These are phyloP conservation scores for Cephalotes varians DNA, from an alignment of 2,888 invertebrate species.

Conservation along the genomic window DNA sequence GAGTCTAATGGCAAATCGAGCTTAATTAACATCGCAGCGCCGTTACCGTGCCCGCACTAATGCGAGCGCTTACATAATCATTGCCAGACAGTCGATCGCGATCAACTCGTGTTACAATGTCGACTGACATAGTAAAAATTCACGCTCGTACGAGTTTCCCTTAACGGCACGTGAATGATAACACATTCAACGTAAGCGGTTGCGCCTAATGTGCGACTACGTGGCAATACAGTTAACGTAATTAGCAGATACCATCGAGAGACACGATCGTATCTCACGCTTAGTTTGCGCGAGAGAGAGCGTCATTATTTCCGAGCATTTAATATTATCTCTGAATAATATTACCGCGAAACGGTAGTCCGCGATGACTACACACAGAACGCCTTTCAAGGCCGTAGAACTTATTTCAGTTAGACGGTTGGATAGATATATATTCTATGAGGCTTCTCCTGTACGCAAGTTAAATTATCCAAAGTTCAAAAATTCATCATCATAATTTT, in stretches of 20 bases:
- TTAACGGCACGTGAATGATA: conserved; percentile 49
- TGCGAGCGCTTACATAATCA: conserved; percentile 22
- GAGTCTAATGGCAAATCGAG: conserved; percentile 15
- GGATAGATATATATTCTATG: background rate
- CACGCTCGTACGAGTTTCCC: conserved; percentile 21
- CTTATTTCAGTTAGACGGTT: conserved; percentile 4
- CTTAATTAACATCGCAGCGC: background rate
- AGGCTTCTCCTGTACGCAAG: background rate
- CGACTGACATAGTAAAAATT: conserved; percentile 18
- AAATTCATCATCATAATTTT: background rate
- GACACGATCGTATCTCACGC: conserved; percentile 40
- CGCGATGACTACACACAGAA: background rate
- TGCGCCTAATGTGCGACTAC: conserved; percentile 38
- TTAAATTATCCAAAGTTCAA: conserved; percentile 10
- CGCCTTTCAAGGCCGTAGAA: conserved; percentile 10
- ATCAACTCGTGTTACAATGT: conserved; percentile 15
- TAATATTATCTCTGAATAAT: conserved; percentile 52
- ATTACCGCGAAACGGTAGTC: conserved; percentile 29
- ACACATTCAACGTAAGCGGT: conserved; percentile 22
- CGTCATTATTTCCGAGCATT: conserved; percentile 40
- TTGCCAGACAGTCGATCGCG: conserved; percentile 1
- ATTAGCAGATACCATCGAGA: conserved; percentile 49
- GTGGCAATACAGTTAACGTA: conserved; percentile 47
- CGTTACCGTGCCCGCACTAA: conserved; percentile 1
- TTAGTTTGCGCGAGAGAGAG: conserved; percentile 9